These are phyloP conservation scores for Scalopus aquaticus DNA, from an alignment of 2,113 vertebrate species.

Conservation along the genomic window DNA sequence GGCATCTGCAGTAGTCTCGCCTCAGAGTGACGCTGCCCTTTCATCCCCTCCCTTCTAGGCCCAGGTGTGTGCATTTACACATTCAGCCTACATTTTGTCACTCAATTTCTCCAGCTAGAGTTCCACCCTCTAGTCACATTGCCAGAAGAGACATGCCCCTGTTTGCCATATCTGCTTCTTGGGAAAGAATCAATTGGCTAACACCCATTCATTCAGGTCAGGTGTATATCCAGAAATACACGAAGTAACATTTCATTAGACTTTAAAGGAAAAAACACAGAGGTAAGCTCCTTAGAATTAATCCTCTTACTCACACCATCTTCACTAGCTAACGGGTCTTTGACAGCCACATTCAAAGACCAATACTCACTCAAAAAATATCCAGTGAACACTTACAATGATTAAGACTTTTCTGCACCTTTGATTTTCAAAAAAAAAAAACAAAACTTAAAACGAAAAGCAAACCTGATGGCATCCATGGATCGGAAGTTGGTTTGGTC, in stretches of 20 bases:
- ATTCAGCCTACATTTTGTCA: neutral
- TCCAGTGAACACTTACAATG: neutral
- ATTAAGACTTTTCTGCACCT: neutral
- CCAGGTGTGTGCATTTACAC: too few relatives aligned
- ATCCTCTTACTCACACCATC: neutral
- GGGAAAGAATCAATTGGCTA: neutral
- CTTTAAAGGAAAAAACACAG: neutral
- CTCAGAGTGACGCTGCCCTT: too few relatives aligned
- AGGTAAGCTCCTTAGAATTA: neutral
- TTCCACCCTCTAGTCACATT: neutral
- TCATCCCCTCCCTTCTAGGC: too few relatives aligned
- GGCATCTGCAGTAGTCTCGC: too few relatives aligned
- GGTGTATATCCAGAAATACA: neutral
- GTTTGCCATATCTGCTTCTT: neutral
- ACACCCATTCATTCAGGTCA: neutral
- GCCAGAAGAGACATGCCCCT: neutral
- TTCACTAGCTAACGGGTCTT: neutral
- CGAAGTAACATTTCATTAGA: neutral
- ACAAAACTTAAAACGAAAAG: slow-evolving; percentile 35
- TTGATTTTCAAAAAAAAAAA: slow-evolving; percentile 41
- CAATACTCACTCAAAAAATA: neutral
- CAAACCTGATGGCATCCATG: slow-evolving; percentile 96
- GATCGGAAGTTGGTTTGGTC: slow-evolving; percentile 88
- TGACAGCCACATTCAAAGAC: neutral
- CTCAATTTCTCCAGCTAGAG: neutral